Conservation (phyloP, 2,113 vertebrate species). For the Paramormyrops kingsleyae region DNA sequence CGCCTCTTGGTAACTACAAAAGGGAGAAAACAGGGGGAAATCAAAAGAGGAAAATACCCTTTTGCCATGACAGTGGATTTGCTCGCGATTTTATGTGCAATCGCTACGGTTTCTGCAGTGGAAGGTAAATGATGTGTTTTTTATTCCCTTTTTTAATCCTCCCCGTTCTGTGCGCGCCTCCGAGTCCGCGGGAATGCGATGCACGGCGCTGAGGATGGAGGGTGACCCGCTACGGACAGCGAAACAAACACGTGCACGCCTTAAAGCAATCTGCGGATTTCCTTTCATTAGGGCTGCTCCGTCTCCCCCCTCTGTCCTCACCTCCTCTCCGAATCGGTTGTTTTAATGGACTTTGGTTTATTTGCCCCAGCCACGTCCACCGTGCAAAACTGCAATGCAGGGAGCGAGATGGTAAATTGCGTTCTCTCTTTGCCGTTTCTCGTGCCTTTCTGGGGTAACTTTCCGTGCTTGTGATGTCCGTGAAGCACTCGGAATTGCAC, state of each 20-base stretch:
- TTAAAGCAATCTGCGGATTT: neutral
- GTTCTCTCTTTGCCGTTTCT: constrained; percentile 2
- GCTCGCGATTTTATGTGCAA: constrained; percentile 40
- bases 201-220: neutral
- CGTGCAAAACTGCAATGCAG: constrained; percentile 15
- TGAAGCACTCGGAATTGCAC: neutral
- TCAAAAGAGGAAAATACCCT: neutral
- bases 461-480: neutral
- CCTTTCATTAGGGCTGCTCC: neutral
- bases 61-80: constrained; percentile 39
- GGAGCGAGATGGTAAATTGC: neutral
- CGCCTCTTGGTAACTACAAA: constrained; percentile 32
- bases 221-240: neutral
- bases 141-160: neutral
- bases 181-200: neutral
- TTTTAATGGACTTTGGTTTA: neutral
- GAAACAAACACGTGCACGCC: constrained; percentile 13
- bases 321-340: neutral
- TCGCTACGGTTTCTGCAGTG: constrained; percentile 46
- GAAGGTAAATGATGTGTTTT: constrained; percentile 51
- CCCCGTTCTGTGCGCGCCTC: neutral
- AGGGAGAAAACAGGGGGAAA: constrained; percentile 31
- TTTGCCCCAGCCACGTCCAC: neutral
- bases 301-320: neutral
- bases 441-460: neutral